Conservation (phyloP, 2,113 vertebrate genomes). For the Haemorhous mexicanus region DNA sequence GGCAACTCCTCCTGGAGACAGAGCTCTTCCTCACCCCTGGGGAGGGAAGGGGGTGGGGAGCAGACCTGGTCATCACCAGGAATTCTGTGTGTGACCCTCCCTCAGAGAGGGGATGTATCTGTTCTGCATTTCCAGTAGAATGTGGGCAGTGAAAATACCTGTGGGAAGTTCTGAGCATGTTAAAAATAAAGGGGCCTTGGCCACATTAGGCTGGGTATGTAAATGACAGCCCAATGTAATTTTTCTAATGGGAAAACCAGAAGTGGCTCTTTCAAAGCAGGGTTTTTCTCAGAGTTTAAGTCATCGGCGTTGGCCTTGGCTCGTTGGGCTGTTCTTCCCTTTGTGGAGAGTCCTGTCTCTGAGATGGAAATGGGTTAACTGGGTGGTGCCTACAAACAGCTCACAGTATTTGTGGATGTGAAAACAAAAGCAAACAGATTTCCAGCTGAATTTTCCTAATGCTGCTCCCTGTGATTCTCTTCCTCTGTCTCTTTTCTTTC, state of each 20-base stretch:
- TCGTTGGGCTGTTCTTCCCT: background rate
- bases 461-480: slow-evolving; percentile 62
- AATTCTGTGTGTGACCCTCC: background rate
- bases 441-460: slow-evolving; percentile 46
- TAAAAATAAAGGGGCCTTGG: background rate
- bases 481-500: slow-evolving; percentile 50
- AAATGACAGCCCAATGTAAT: background rate
- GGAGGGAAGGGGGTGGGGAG: background rate
- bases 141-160: background rate
- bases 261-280: background rate
- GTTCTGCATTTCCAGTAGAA: background rate
- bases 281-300: background rate
- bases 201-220: background rate
- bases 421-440: background rate
- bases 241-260: background rate
- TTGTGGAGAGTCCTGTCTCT: background rate
- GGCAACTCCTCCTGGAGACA: slow-evolving; percentile 46
- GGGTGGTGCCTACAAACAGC: background rate
- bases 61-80: background rate
- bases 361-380: background rate
- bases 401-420: background rate
- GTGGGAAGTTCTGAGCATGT: background rate
- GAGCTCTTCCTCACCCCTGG: background rate
- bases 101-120: background rate
- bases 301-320: background rate